Evolutionary conservation across 2,113 vertebrate genomes (phyloP).

Genomic region (Forbesichthys papilliferus): DNA sequence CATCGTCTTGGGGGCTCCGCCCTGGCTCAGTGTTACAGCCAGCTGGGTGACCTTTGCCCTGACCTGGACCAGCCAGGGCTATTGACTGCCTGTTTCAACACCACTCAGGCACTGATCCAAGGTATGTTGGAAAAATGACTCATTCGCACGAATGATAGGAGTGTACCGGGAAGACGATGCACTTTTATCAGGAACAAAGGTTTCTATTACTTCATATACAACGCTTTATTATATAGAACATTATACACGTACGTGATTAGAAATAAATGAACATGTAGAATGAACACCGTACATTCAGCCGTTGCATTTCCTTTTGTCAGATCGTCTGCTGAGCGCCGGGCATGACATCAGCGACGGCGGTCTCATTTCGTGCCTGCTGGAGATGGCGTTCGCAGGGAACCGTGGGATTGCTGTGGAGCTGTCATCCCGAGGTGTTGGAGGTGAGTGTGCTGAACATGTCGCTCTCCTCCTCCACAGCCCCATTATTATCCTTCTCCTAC

Average conservation of each 20-base stretch:
- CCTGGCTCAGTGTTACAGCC: slow-evolving; percentile 87
- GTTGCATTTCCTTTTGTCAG: slow-evolving; percentile 55
- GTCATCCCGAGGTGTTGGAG: slow-evolving; percentile 64
- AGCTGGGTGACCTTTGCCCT: slow-evolving; percentile 85
- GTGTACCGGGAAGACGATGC: no score
- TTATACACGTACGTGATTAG: no score
- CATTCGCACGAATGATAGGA: no score
- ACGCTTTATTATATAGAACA: no score
- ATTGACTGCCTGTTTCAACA: slow-evolving; percentile 79
- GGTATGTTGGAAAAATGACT: slow-evolving; percentile 62
- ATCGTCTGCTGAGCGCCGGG: slow-evolving; percentile 82
- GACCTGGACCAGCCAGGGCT: slow-evolving; percentile 81
- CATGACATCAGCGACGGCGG: slow-evolving; percentile 93
- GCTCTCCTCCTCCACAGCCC: neutral
- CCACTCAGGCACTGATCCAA: slow-evolving; percentile 83
- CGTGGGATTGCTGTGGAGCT: slow-evolving; percentile 83
- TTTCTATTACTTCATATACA: no score
- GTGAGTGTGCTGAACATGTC: slow-evolving; percentile 59
- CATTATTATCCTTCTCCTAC: neutral
- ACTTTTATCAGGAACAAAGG: no score
- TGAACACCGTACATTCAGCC: neutral
- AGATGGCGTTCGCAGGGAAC: slow-evolving; percentile 94
- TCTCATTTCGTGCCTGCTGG: slow-evolving; percentile 84
- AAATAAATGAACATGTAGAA: neutral
- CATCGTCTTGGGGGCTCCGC: slow-evolving; percentile 88